Evolutionary conservation across 64 coral and sea anemone species (phyloP).

Genomic region (Stichodactyla mertensii): DNA sequence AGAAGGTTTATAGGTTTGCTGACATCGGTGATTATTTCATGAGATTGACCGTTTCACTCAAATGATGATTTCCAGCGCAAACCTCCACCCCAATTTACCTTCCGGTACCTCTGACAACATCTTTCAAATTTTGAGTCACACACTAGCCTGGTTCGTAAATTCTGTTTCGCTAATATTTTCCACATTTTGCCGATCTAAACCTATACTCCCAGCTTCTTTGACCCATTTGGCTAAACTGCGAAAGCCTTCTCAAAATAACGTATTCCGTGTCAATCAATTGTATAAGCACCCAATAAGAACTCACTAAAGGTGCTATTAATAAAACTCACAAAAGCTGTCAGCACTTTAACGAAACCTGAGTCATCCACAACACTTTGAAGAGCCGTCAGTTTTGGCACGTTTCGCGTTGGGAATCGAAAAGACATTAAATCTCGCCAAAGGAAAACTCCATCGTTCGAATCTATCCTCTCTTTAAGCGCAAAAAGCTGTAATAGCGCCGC

Average conservation of each 20-base stretch:
- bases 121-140: not conserved
- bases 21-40: not conserved
- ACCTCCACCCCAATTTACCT: not conserved
- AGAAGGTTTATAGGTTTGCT: not conserved
- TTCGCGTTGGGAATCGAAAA: not conserved
- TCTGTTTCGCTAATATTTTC: not conserved
- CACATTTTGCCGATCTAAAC: not conserved
- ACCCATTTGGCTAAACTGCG: not conserved
- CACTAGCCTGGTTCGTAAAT: not conserved
- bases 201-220: not conserved
- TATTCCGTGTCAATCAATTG: slow-evolving; percentile 50
- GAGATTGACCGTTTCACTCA: not conserved
- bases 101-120: not conserved
- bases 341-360: slow-evolving; percentile 28
- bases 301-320: slow-evolving; percentile 39
- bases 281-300: slow-evolving; percentile 49
- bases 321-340: slow-evolving; percentile 69
- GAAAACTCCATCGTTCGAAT: not conserved
- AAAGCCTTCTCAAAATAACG: slow-evolving; percentile 6
- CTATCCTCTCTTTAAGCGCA: not conserved
- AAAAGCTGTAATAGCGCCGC: not conserved
- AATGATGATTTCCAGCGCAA: not conserved
- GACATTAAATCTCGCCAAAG: not conserved
- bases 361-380: slow-evolving; percentile 14
- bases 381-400: not conserved